A percentile compares a stretch with the other conserved stretches of the same genome.
These are phyloP conservation scores for Phengaris arion DNA, from an alignment of 2,888 invertebrate species.

Conservation along the genomic window DNA sequence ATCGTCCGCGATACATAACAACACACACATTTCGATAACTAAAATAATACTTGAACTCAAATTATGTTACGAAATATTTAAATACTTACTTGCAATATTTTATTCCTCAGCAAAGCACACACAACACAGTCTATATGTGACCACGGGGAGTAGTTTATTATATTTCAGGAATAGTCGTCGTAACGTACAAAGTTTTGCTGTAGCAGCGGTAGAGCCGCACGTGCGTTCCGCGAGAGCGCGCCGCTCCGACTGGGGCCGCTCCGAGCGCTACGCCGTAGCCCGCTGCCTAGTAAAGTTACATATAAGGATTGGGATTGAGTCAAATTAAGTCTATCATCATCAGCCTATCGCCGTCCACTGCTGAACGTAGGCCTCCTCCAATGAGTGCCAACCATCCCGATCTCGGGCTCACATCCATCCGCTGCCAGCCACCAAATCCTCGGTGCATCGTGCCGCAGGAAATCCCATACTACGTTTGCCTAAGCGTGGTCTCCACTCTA, in stretches of 20 bases:
- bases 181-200: constrained; percentile 16
- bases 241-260: constrained; percentile 6
- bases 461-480: too few relatives aligned
- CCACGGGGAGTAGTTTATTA: neutral
- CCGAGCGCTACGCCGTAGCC: constrained; percentile 24
- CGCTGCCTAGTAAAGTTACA: too few relatives aligned
- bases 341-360: too few relatives aligned
- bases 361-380: too few relatives aligned
- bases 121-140: neutral
- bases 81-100: neutral
- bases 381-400: too few relatives aligned
- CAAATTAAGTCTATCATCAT: too few relatives aligned
- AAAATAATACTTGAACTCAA: neutral
- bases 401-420: too few relatives aligned
- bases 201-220: neutral
- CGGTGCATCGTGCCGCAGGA: too few relatives aligned
- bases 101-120: neutral
- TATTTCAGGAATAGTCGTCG: neutral
- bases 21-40: neutral
- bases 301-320: too few relatives aligned
- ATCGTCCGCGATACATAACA: neutral
- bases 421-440: too few relatives aligned
- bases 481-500: too few relatives aligned
- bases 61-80: neutral
- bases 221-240: neutral